Percentiles rank a stretch among this genome's conserved stretches.
phyloP scores from a whole-genome alignment of 2,113 vertebrate species.

The Neodontobutis hainanensis region DNA sequence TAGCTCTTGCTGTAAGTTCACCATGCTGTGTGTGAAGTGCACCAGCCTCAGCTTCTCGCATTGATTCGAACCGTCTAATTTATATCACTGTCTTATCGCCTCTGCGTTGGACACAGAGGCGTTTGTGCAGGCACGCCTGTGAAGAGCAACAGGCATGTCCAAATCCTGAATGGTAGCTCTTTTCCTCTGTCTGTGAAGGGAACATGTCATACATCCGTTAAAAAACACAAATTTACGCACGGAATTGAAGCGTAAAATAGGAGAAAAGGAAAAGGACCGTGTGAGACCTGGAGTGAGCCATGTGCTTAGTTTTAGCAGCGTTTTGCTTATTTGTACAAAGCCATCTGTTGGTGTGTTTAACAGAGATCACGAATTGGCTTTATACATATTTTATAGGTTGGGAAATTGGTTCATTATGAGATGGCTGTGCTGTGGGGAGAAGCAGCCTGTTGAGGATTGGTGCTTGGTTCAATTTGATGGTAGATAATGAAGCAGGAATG shows the following conservation, averaged over 20 bases:
- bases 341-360: background rate
- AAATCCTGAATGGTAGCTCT: background rate
- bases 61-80: background rate
- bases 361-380: background rate
- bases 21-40: background rate
- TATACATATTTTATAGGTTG: background rate
- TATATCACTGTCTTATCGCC: background rate
- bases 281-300: background rate
- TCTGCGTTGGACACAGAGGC: background rate
- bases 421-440: background rate
- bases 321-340: background rate
- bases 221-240: background rate
- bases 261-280: background rate
- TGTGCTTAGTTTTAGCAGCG: background rate
- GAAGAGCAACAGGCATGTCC: constrained; percentile 61
- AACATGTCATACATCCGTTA: too few relatives aligned
- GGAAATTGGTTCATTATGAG: background rate
- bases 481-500: background rate
- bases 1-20: background rate
- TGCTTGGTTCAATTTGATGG: background rate
- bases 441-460: background rate
- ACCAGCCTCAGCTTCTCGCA: background rate
- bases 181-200: too few relatives aligned
- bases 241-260: background rate
- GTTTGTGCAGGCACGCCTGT: constrained; percentile 33